phyloP scores from a whole-genome alignment of 2,113 vertebrate species.

The Menidia beryllina region DNA sequence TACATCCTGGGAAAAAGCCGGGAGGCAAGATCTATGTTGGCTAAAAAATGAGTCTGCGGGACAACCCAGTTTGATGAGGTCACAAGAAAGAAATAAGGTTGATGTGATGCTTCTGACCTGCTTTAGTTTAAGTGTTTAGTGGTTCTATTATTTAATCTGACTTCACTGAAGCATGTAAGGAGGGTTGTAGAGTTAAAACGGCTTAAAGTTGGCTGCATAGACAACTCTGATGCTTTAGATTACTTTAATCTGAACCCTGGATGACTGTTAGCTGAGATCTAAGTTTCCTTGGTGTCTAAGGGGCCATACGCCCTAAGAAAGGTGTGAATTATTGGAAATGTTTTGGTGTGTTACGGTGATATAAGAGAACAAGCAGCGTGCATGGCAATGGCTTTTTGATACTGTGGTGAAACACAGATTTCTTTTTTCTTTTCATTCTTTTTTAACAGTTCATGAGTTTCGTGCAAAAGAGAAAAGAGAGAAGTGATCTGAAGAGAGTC shows the following conservation, averaged over 20 bases:
- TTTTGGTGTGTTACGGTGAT: not conserved
- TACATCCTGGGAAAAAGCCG: constrained; percentile 19
- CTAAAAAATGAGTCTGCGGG: constrained; percentile 7
- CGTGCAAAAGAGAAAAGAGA: constrained; percentile 1
- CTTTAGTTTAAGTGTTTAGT: not conserved
- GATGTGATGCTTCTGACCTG: not conserved
- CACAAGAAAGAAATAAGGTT: not conserved
- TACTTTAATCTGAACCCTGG: not conserved
- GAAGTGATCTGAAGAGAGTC: not conserved
- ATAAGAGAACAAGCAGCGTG: not conserved
- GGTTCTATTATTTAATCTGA: not conserved
- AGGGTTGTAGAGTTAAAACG: not conserved
- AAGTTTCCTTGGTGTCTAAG: not conserved
- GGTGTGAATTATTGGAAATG: not conserved
- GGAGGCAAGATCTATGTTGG: constrained; percentile 2
- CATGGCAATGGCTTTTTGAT: not conserved
- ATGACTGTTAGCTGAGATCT: not conserved
- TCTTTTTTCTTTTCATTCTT: not conserved
- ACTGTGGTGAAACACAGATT: too few species aligned
- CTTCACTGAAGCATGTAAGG: not conserved
- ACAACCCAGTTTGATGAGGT: constrained; percentile 15
- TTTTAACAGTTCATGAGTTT: not conserved
- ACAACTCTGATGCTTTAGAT: not conserved
- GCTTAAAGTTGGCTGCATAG: not conserved
- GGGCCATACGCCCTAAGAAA: not conserved